Evolutionary conservation across 2,113 vertebrate species (phyloP), one percentile per base, ranked within the genome.

Genomic region (Corvus cornix): DNA sequence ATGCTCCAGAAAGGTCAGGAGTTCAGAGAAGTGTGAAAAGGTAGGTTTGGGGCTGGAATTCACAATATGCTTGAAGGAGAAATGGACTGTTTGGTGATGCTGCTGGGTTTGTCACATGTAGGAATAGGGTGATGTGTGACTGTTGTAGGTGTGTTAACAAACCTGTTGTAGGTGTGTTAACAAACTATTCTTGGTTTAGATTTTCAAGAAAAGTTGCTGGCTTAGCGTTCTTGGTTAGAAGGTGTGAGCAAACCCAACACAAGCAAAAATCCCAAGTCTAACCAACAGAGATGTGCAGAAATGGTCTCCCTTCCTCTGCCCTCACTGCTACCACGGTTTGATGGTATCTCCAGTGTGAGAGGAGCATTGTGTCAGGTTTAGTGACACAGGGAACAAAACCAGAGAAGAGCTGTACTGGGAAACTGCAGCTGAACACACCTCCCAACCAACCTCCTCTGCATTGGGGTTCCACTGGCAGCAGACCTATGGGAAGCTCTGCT

Each of bases 271-370:
- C 10, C 26, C 41, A 37, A 9, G 23, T n/a, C 28, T 62, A 48
- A 68, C 35, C 35, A 93, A 30, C 16, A 62, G 44, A 64, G 15
- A n/a, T 21, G 33, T 59, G 44, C 16, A 48, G 48, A 53, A 35
- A 33, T 39, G 4, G 0, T 19, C 9, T 60, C 9, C 11, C 10
- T 20, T 87, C 22, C 31, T 66, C 28, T 68, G 24, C 9, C 13
- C 12, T 66, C 5, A 12, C 46, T 88, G 55, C 31, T n/a, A 39
- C 7, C 10, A 7, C 0, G 0, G 18, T 56, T 17, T 14, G 41
- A 52, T 63, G 60, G 6, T 9, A 27, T 23, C 35, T 68, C 56
- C n/a, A 68, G 23, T 4, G 52, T 44, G 49, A 60, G 35, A 87
- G 48, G 33, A 53, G 58, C 17, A 18, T 52, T 0, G 0, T 13